Conservation (phyloP, 2,113 vertebrate species). For the Isichthys henryi region DNA sequence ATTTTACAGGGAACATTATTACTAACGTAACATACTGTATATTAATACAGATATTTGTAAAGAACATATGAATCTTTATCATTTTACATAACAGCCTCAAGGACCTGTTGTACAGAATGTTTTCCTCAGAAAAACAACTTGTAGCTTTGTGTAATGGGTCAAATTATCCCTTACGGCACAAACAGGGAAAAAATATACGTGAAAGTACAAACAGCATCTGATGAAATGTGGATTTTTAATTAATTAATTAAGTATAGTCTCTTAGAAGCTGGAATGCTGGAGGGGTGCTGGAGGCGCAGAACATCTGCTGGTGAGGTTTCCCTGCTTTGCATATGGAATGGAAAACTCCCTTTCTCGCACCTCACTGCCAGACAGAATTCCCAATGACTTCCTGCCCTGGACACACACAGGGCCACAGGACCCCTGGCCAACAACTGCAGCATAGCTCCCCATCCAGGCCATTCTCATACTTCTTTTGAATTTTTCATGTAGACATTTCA, state of each 20-base stretch:
- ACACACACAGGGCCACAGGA: conserved; percentile 31
- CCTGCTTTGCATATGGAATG: conserved; percentile 3
- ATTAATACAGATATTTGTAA: background rate
- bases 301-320: background rate
- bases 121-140: background rate
- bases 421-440: conserved; percentile 18
- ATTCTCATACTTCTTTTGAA: conserved; percentile 47
- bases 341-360: background rate
- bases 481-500: conserved; percentile 58
- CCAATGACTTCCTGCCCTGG: conserved; percentile 30
- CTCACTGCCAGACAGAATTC: conserved; percentile 37
- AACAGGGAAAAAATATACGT: background rate
- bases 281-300: background rate
- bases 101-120: background rate
- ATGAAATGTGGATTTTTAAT: background rate
- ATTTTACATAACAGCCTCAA: background rate
- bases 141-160: background rate
- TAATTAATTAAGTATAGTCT: background rate
- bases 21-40: background rate
- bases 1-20: background rate
- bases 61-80: background rate
- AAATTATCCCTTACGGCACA: background rate
- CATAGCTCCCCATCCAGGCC: conserved; percentile 28
- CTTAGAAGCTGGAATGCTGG: background rate
- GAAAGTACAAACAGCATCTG: background rate